Evolutionary conservation across 2,113 vertebrate species (phyloP), one percentile per base, ranked within the genome.

Genomic region (Spea bombifrons): DNA sequence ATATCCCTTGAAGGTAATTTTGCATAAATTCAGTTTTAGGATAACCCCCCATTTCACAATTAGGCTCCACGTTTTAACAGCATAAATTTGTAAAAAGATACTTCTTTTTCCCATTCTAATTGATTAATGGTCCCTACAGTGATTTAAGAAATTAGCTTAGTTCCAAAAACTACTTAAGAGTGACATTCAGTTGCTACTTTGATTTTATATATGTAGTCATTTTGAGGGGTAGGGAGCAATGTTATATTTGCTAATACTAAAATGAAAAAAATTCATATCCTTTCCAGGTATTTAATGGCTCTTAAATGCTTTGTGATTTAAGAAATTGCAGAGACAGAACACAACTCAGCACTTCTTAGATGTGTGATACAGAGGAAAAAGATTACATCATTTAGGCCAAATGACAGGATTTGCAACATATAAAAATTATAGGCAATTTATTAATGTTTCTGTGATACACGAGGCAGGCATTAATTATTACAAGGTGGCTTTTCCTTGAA

Each of bases 221-320:
- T 59, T 46, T 76, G 50, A 1, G 15, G 12, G 7, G 50, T 52
- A 47, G 52, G 66, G 53, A 45, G 49, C 44, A 61, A n/a, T 49
- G 13, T 17, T 71, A 63, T n/a, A 71, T 77, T 69, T 77, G n/a
- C 46, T 77, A 71, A n/a, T 78, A 43, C 7, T 71, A 52, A 59
- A 55, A 82, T 75, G 59, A 83, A 84, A 88, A 85, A 57, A 45
- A 10, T 61, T 73, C 64, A 68, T 71, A 59, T 81, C 81, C 80
- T 78, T 69, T 48, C 15, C 63, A 76, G 80, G 76, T 88, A 85
- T 87, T 88, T 86, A 90, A 85, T 82, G 76, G 82, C 87, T 88
- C 84, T 85, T 86, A 88, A 86, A 88, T 87, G 78, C 64, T 65
- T 17, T 73, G 65, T 57, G 81, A 78, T 77, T 83, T 69, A 78